phyloP scores from a whole-genome alignment of 2,113 vertebrate genomes.

The Corythoichthys intestinalis region DNA sequence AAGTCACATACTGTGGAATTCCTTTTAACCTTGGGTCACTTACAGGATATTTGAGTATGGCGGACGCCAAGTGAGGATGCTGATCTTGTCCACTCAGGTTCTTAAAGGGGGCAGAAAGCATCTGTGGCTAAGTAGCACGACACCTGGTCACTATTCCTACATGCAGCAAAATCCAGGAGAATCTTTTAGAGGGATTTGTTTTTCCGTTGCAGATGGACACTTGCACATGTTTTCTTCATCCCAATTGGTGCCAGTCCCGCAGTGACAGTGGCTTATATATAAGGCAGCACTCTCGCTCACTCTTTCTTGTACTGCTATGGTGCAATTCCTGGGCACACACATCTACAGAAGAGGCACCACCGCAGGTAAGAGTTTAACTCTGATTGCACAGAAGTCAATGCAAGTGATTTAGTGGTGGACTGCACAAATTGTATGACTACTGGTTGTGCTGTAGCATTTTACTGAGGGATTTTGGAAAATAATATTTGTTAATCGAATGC shows the following conservation, averaged over 20 bases:
- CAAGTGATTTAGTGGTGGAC: not conserved
- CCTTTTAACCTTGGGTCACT: not conserved
- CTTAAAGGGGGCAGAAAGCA: conserved; percentile 51
- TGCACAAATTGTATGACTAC: not conserved
- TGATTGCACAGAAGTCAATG: not conserved
- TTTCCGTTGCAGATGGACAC: conserved; percentile 77
- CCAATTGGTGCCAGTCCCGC: conserved; percentile 63
- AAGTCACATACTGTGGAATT: not conserved
- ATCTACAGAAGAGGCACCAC: not conserved
- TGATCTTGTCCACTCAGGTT: conserved; percentile 1
- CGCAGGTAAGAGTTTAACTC: conserved; percentile 31
- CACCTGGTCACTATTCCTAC: conserved; percentile 63
- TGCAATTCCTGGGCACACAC: not conserved
- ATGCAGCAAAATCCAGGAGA: conserved; percentile 61
- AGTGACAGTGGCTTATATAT: conserved; percentile 49
- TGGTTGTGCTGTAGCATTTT: not conserved
- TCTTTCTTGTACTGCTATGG: conserved; percentile 21
- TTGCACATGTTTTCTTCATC: conserved; percentile 64
- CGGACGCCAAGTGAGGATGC: not conserved
- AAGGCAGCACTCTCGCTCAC: conserved; percentile 29
- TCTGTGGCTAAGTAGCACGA: conserved; percentile 57
- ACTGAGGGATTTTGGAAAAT: not conserved
- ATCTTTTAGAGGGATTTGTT: conserved; percentile 74
- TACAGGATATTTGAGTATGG: not conserved
- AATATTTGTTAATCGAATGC: not conserved